These are phyloP conservation scores for Pelochelys cantorii DNA, from an alignment of 2,797 vertebrate species.

Conservation along the genomic window DNA sequence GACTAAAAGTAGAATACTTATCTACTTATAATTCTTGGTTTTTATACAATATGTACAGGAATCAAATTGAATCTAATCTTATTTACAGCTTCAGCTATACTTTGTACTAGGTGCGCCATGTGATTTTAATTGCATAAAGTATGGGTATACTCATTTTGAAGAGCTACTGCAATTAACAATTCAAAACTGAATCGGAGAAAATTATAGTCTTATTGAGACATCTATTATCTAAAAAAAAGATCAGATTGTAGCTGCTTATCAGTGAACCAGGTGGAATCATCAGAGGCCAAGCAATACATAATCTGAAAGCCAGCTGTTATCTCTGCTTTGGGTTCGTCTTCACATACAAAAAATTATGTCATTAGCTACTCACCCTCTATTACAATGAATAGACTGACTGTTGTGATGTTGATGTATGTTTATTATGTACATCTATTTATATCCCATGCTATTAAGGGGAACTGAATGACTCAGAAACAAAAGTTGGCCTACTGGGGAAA, in stretches of 20 bases:
- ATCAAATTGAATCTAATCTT: neutral
- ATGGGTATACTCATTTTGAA: neutral
- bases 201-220: neutral
- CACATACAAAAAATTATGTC: neutral
- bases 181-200: constrained; percentile 19
- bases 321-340: constrained; percentile 19
- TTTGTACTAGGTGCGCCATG: neutral
- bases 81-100: neutral
- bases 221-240: neutral
- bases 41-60: constrained; percentile 13
- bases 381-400: neutral
- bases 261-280: neutral
- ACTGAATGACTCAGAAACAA: neutral
- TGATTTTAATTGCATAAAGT: neutral
- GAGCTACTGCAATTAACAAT: constrained; percentile 12
- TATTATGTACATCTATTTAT: constrained; percentile 25
- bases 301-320: neutral
- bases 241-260: neutral
- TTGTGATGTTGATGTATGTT: constrained; percentile 31
- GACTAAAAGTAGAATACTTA: constrained; percentile 6
- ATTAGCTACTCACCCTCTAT: constrained; percentile 1
- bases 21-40: neutral
- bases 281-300: neutral
- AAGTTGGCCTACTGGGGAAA: constrained; percentile 15
- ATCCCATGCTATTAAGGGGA: neutral